Percentiles rank a stretch among this genome's conserved stretches.
Conservation (phyloP, 2,888 invertebrate species). For the Diploptera punctata region DNA sequence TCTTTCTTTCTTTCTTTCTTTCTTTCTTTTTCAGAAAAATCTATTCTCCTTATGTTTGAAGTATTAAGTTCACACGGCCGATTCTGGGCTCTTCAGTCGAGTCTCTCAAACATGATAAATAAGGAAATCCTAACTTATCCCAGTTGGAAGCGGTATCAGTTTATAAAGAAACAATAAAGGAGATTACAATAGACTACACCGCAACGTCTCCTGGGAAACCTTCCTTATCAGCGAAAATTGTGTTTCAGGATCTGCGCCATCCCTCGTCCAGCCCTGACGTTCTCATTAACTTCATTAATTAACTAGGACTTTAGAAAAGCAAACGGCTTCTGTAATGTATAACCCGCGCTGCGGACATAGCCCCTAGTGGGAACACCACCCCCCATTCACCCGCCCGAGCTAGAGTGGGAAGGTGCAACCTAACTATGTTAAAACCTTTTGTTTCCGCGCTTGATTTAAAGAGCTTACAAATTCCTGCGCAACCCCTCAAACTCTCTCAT, state of each 20-base stretch:
- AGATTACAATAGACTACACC: no score
- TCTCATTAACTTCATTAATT: slow-evolving; percentile 44
- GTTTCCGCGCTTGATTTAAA: slow-evolving; percentile 39
- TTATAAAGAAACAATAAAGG: no score
- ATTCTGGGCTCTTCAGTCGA: no score
- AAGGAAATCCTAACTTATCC: no score
- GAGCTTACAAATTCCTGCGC: slow-evolving; percentile 36
- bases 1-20: no score
- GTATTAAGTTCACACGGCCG: no score
- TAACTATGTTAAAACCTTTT: slow-evolving; percentile 32
- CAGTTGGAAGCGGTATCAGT: no score
- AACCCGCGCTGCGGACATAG: slow-evolving; percentile 16
- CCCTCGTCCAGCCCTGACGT: slow-evolving; percentile 32
- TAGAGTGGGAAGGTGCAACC: background rate
- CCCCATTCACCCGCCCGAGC: background rate
- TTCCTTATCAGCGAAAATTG: no score
- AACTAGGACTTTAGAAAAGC: slow-evolving; percentile 28
- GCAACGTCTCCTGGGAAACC: no score
- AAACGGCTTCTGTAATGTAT: slow-evolving; percentile 5
- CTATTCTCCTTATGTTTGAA: no score
- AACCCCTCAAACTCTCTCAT: slow-evolving; percentile 9
- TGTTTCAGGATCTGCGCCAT: background rate
- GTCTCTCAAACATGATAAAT: no score
- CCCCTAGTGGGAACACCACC: slow-evolving; percentile 7
- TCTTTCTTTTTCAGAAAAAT: no score